Conservation (phyloP, 2,113 vertebrate genomes). For the Silurus asotus region DNA sequence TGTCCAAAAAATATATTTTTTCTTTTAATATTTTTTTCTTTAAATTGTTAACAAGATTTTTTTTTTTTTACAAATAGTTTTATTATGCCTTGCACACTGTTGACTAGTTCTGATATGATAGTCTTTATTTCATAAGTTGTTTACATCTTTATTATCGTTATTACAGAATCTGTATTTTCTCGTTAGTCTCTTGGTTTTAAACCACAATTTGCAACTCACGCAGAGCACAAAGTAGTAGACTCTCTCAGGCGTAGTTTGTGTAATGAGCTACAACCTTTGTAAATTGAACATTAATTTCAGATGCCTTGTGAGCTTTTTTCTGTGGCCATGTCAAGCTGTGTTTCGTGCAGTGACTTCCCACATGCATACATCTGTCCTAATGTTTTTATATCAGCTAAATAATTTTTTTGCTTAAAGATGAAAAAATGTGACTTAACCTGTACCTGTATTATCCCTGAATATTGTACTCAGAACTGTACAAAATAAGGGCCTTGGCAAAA, state of each 20-base stretch:
- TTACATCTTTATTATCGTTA: not conserved
- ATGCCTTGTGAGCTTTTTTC: not conserved
- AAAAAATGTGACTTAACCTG: not conserved
- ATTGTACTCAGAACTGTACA: not conserved
- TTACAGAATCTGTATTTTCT: not conserved
- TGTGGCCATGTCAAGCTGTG: not conserved
- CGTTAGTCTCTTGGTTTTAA: not conserved
- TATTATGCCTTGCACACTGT: not conserved
- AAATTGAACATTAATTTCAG: conserved; percentile 25
- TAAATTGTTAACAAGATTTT: no score
- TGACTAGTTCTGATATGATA: not conserved
- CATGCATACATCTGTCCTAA: conserved; percentile 1
- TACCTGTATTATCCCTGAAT: not conserved
- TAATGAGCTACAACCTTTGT: conserved; percentile 25
- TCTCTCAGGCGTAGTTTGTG: conserved; percentile 14
- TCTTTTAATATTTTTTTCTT: no score
- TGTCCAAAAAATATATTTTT: no score
- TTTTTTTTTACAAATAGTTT: not conserved
- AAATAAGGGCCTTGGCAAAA: not conserved
- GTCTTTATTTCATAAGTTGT: conserved; percentile 7
- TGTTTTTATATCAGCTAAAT: not conserved
- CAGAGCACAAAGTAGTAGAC: not conserved
- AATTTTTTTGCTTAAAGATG: not conserved
- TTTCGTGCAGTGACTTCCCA: no score
- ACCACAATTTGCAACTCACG: conserved; percentile 10